Conservation (phyloP, 2,797 vertebrate species). For the Rhodeus uyekii region DNA sequence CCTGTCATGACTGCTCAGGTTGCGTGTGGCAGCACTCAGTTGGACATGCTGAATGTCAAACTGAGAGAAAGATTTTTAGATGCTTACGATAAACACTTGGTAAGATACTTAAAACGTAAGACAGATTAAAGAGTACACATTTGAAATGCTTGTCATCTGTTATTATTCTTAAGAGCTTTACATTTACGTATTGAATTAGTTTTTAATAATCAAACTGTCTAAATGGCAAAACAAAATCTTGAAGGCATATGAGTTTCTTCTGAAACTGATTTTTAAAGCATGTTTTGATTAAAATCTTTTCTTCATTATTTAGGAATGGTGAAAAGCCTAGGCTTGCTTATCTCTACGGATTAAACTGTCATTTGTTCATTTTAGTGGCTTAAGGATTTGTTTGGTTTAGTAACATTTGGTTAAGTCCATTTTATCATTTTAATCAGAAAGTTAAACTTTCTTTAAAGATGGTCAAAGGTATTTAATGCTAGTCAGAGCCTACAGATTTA, state of each 20-base stretch:
- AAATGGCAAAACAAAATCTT: not conserved
- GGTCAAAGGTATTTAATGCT: not conserved
- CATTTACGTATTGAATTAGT: not conserved
- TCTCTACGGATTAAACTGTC: not conserved
- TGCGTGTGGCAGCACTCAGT: not conserved
- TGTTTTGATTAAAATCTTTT: not conserved
- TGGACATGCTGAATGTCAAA: too few species aligned
- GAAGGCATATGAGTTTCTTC: not conserved
- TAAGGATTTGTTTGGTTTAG: not conserved
- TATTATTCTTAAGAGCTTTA: not conserved
- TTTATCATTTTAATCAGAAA: not conserved
- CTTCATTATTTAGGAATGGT: not conserved
- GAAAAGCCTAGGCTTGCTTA: not conserved
- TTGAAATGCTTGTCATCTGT: not conserved
- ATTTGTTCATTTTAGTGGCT: not conserved
- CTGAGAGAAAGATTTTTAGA: not conserved
- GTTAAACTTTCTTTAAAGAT: not conserved
- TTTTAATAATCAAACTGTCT: not conserved
- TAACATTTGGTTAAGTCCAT: not conserved
- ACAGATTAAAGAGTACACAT: not conserved
- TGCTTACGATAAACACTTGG: not conserved
- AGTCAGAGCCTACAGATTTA: not conserved
- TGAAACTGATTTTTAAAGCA: not conserved
- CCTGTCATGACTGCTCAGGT: not conserved
- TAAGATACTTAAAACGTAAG: not conserved